These are phyloP conservation scores for Nycticebus coucang DNA, from an alignment of 2,113 vertebrate species.

Conservation along the genomic window DNA sequence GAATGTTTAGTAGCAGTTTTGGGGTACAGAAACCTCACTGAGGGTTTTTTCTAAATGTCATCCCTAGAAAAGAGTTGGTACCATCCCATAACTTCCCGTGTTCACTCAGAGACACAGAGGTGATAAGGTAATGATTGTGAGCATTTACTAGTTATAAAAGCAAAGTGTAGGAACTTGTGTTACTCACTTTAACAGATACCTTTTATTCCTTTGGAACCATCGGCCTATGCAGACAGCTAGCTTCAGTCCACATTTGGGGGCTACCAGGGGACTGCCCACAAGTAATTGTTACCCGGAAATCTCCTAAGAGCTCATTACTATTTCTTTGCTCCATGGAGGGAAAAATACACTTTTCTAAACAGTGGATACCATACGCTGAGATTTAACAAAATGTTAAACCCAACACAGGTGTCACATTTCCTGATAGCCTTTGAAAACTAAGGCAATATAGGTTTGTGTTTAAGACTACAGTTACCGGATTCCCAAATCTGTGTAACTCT, in stretches of 20 bases:
- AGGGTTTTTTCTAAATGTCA: neutral
- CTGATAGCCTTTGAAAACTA: neutral
- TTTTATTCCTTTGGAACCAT: neutral
- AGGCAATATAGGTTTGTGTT: neutral
- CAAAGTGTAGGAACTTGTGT: neutral
- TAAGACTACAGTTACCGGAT: neutral
- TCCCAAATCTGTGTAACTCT: neutral
- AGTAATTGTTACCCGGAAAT: neutral
- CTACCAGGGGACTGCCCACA: neutral
- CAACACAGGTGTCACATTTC: neutral
- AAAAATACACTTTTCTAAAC: too few relatives aligned
- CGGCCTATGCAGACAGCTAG: neutral
- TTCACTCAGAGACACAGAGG: neutral
- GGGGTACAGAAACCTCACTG: slow-evolving; percentile 25
- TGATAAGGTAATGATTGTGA: neutral
- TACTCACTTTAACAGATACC: neutral
- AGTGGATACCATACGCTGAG: neutral
- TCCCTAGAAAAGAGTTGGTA: slow-evolving; percentile 8
- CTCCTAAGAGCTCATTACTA: neutral
- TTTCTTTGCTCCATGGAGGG: neutral
- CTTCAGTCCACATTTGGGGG: neutral
- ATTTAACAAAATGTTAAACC: neutral
- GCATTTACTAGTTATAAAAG: neutral
- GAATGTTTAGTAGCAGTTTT: slow-evolving; percentile 39
- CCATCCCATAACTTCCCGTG: neutral